A percentile compares a stretch with the other conserved stretches of the same genome.
Evolutionary conservation across 2,113 vertebrate genomes (phyloP).

Genomic region (Tenebrosternarchus preto): DNA sequence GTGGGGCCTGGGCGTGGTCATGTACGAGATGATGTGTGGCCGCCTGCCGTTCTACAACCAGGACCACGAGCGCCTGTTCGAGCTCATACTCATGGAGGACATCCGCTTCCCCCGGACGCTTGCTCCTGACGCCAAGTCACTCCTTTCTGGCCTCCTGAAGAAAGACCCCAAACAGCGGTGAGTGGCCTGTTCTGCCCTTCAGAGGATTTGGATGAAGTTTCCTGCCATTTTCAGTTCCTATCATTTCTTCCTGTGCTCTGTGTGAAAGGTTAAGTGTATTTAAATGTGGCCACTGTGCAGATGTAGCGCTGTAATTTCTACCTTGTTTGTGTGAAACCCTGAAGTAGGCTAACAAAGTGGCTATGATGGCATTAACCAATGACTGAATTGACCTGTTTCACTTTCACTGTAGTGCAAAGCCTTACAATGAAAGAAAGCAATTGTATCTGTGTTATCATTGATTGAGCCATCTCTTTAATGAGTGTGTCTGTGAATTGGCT

Average conservation of each 20-base stretch:
- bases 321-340: too few relatives aligned
- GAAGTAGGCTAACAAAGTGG: too few relatives aligned
- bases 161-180: constrained; percentile 91
- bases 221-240: too few relatives aligned
- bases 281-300: too few relatives aligned
- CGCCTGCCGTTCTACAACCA: constrained; percentile 94
- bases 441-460: too few relatives aligned
- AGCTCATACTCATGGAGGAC: constrained; percentile 94
- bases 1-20: constrained; percentile 94
- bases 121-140: constrained; percentile 79
- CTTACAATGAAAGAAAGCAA: too few relatives aligned
- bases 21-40: constrained; percentile 96
- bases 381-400: too few relatives aligned
- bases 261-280: not conserved
- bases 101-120: constrained; percentile 89
- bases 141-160: constrained; percentile 87
- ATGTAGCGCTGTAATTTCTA: too few relatives aligned
- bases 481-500: constrained; percentile 4
- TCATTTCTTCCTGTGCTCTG: not conserved
- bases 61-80: constrained; percentile 93
- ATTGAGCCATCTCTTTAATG: not conserved
- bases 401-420: too few relatives aligned
- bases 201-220: too few relatives aligned
- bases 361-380: too few relatives aligned
- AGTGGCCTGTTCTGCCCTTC: not conserved